Evolutionary conservation across 2,113 vertebrate species (phyloP), one percentile per base, ranked within the genome.

Genomic region (Corydoras maculifer): DNA sequence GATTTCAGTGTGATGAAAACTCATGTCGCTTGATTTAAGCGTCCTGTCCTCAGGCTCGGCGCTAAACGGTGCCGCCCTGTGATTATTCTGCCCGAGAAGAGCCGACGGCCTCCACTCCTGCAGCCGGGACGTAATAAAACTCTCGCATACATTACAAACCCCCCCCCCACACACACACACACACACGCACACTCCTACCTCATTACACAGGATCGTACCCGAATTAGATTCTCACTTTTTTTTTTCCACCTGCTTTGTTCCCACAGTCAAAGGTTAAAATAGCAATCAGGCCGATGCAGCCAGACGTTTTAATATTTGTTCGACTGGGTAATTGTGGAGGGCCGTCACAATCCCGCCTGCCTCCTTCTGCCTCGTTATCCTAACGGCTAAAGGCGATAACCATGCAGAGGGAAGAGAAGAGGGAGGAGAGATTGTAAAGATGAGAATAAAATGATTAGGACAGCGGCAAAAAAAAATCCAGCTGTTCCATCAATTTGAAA

Each of bases 221-320:
- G 92, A 95, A 98, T 97, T 97, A 96, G 91, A 94, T 94, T 93
- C 90, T 90, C 90, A 90, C 91, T 88, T 82, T 86, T 90, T 88
- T 93, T 93, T 92, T 94, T 88, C 91, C 90, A 90, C 86, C 82
- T 85, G 89, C 91, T 92, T 91, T 91, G 90, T 94, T 91, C 90
- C 5, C 87, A 91, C 91, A 96, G 94, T 97, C 95, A 96, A 92
- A 94, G 96, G 96, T 98, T 97, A 97, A 94, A 93, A 94, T 93
- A 94, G 93, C 95, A 94, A 97, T 97, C 96, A 97, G 93, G 91
- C 91, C 93, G 91, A 97, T 95, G 92, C 91, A 93, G 91, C 83
- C 86, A 94, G 95, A 96, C 95, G 93, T 95, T 98, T 97, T 97
- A 97, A 98, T 98, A 96, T 98, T 95, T 91, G 92, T 92, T 91